Conservation (phyloP, 2,888 invertebrate genomes). For the Pilophorus perplexus region DNA sequence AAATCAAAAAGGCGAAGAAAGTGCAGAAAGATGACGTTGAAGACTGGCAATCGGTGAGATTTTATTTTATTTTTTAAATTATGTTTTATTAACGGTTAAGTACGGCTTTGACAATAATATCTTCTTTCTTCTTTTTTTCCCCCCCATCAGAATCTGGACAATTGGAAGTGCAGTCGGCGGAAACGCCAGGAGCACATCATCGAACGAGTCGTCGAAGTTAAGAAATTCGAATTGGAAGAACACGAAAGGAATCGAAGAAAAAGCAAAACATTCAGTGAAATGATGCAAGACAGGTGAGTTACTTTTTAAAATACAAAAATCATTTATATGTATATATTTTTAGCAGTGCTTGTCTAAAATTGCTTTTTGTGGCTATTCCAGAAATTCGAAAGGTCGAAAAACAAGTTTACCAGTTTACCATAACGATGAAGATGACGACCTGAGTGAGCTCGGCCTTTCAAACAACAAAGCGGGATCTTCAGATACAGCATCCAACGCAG, state of each 20-base stretch:
- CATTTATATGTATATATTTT: background rate
- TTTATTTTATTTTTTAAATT: slow-evolving; percentile 3
- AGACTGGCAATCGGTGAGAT: slow-evolving; percentile 84
- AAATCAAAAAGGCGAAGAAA: slow-evolving; percentile 78
- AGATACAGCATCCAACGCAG: slow-evolving; percentile 23
- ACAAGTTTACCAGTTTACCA: slow-evolving; percentile 67
- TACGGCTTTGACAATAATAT: background rate
- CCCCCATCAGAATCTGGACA: slow-evolving; percentile 87
- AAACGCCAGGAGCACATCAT: slow-evolving; percentile 89
- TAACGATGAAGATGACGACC: slow-evolving; percentile 78
- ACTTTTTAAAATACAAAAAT: background rate
- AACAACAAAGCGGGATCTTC: slow-evolving; percentile 40
- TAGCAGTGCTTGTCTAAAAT: background rate
- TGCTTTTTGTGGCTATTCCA: background rate
- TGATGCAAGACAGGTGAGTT: slow-evolving; percentile 80
- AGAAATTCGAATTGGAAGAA: slow-evolving; percentile 78
- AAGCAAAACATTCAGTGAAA: slow-evolving; percentile 91
- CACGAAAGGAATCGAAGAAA: slow-evolving; percentile 68
- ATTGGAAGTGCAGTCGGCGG: slow-evolving; percentile 89
- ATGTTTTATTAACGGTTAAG: background rate
- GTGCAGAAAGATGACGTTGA: slow-evolving; percentile 79
- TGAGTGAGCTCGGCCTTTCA: slow-evolving; percentile 76
- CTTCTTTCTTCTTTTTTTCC: slow-evolving; percentile 48
- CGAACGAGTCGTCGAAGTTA: slow-evolving; percentile 84
- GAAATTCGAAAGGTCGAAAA: slow-evolving; percentile 60